Conservation (phyloP, 2,888 invertebrate genomes). For the Agrotis clavis region DNA sequence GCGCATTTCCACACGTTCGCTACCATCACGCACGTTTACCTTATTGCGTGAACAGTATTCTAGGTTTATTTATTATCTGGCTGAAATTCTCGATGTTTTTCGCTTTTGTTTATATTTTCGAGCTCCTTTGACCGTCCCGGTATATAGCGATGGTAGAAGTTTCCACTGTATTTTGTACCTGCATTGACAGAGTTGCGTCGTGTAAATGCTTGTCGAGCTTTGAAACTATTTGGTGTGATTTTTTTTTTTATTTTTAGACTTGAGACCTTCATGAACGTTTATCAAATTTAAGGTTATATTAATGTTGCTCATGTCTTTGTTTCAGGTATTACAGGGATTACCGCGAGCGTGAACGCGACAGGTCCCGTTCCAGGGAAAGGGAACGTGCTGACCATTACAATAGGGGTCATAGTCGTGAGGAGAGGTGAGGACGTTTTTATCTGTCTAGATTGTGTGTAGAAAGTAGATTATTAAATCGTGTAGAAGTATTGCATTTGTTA, state of each 20-base stretch:
- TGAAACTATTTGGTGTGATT: constrained; percentile 30
- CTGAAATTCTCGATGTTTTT: constrained; percentile 37
- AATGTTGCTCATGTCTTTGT: constrained; percentile 56
- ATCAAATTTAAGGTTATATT: background rate
- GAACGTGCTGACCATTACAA: constrained; percentile 93
- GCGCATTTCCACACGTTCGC: constrained; percentile 57
- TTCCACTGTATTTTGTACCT: constrained; percentile 30
- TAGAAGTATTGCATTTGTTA: background rate
- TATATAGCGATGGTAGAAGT: constrained; percentile 40
- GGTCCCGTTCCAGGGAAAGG: constrained; percentile 96
- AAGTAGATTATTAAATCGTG: background rate
- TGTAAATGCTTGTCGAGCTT: constrained; percentile 40
- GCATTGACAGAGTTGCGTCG: constrained; percentile 16
- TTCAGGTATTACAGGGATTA: constrained; percentile 91
- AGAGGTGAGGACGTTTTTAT: constrained; percentile 91
- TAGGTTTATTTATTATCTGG: constrained; percentile 33
- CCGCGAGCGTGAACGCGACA: constrained; percentile 92
- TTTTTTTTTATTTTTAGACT: constrained; percentile 14
- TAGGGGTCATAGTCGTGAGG: constrained; percentile 94
- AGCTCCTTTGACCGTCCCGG: constrained; percentile 15
- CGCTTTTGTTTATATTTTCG: constrained; percentile 35
- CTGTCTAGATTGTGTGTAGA: background rate
- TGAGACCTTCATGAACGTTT: background rate
- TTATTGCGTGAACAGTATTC: constrained; percentile 40
- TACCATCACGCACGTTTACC: constrained; percentile 53